Base-by-base conservation (phyloP, 2,888 invertebrate species). In the Callimorpha dominula region DNA sequence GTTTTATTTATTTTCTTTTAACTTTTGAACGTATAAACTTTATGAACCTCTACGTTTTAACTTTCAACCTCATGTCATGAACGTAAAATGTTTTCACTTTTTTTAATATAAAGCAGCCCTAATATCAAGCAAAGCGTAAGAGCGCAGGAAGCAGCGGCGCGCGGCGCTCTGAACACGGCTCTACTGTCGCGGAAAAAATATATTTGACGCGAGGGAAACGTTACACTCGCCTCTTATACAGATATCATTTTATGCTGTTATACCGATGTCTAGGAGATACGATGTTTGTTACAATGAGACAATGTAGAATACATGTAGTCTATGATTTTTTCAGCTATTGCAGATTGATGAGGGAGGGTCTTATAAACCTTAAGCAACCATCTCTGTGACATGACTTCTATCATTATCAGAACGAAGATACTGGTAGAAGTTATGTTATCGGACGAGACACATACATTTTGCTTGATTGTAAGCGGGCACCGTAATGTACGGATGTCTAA, bases 151-250 rank as follows among this genome's bases (percentile, higher is more conserved):
- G 71, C 76, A 79, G 73, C 66, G 76, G 52, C 73, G 65, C 68
- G 73, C 66, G 76, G 52, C 73, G 65, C 68, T 67, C 54, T 73
- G 71, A 74, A 73, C 70, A 64, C 70, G 74, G 65, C 69, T 70
- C 73, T 57, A 77, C 72, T 54, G 73, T 78, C 74, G 69, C 70
- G 75, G 74, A 80, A 80, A 76, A 79, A 81, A 80, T 83, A 75
- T 78, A 74, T 76, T 80, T 71, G 82, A 78, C 73, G 70, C 69
- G 60, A 70, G 71, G 77, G 75, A 83, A 73, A 60, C 65, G 73
- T 69, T 71, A 71, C 65, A 60, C 52, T 60, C 43, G 20, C 57
- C 64, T 68, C 63, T 65, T 68, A 65, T n/a, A 63, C 17, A 17
- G 50, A 12, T 63, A 54, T 72, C 52, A 42, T 70, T 42, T 43